Conservation (phyloP, 92 coral and sea anemone species). For the Epizoanthus stellaris region DNA sequence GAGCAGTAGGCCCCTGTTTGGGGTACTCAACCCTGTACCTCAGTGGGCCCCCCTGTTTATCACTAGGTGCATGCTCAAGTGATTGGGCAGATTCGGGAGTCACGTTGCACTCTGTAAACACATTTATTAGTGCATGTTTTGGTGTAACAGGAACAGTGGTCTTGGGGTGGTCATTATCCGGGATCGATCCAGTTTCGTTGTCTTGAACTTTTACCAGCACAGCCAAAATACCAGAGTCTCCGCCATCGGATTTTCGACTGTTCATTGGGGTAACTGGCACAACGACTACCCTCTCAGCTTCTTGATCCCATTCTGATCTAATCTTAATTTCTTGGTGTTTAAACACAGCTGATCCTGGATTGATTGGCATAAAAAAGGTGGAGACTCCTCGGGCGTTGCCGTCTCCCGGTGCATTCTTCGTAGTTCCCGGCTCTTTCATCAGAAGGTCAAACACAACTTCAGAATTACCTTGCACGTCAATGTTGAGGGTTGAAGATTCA, state of each 20-base stretch:
- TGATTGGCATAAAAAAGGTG: too few species aligned
- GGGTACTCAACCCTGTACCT: conserved; percentile 34
- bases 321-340: too few species aligned
- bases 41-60: conserved; percentile 5
- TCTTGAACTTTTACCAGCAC: too few species aligned
- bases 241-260: too few species aligned
- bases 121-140: not conserved
- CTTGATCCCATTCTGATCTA: too few species aligned
- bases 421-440: not conserved
- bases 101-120: not conserved
- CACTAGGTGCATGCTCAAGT: not conserved
- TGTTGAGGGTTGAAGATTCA: conserved; percentile 9
- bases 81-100: not conserved
- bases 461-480: not conserved
- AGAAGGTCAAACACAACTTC: conserved; percentile 20
- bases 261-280: too few species aligned
- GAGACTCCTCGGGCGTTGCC: not conserved
- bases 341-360: too few species aligned
- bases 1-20: conserved; percentile 36
- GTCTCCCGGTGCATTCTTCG: not conserved
- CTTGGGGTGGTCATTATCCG: conserved; percentile 5
- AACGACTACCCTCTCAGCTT: too few species aligned
- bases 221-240: too few species aligned
- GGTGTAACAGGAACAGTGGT: conserved; percentile 9
- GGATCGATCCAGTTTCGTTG: too few species aligned